Evolutionary conservation across 37 sponge, comb jelly and placozoan genomes (phyloP), one percentile per base, ranked within the genome.

Genomic region (Aplysina aerophoba): DNA sequence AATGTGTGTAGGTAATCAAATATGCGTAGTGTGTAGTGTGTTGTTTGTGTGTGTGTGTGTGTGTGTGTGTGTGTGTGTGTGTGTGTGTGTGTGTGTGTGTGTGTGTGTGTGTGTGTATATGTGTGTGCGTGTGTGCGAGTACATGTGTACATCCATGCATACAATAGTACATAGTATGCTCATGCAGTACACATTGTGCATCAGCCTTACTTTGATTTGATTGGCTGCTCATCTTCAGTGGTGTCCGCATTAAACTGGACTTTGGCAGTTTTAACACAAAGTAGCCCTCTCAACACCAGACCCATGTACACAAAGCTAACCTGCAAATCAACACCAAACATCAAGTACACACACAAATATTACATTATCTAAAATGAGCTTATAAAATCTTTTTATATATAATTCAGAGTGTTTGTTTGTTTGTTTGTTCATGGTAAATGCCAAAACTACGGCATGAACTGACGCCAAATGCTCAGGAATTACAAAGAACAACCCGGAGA

Each of bases 71-170:
- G 50, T 44, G 50, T 44, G 50, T 44, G 50, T 44, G 50, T 62
- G 63, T 62, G 63, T 62, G 63, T 62, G 63, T 62, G 63, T 62
- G 63, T 62, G 63, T 62, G 63, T 62, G 63, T 62, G 63, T 62
- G 63, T 62, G 63, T 62, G 59, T 57, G 59, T 57, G 59, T 57
- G 59, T 57, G 59, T 57, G 59, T 57, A 17, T 57, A 17, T 57
- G 59, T 57, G 59, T 57, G 59, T 57, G 59, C 17, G 59, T 57
- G 59, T 57, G 59, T 57, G 59, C 17, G 59, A 20, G 59, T 57
- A 17, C 17, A 17, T 57, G 59, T 57, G 59, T 57, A 17, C 17
- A 17, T 57, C 17, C 17, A 17, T 57, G 59, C 17, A 17, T 57
- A 15, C 59, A 15, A 57, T 17, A 57, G 17, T 17, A 20, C 17